Conservation (phyloP, 2,797 vertebrate genomes). For the Octomys mimax region DNA sequence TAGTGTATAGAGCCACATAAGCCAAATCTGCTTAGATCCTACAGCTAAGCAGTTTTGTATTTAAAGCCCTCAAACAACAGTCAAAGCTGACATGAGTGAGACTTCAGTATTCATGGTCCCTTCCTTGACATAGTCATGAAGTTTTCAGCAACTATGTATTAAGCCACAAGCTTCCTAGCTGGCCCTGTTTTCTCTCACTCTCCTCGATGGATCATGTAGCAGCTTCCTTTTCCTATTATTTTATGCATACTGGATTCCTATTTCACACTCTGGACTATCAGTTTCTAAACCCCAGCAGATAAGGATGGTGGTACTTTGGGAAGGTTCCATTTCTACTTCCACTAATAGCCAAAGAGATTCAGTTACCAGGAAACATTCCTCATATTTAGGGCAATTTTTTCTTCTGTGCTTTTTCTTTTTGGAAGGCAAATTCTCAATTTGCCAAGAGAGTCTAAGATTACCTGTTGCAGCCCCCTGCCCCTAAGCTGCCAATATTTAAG, state of each 20-base stretch:
- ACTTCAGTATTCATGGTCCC: neutral
- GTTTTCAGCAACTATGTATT: neutral
- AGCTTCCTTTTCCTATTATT: slow-evolving; percentile 73
- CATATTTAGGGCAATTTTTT: neutral
- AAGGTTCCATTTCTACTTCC: slow-evolving; percentile 53
- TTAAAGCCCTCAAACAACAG: neutral
- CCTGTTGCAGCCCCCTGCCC: neutral
- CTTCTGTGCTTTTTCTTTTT: neutral
- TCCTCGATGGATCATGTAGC: slow-evolving; percentile 38
- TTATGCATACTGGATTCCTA: slow-evolving; percentile 71
- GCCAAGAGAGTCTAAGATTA: neutral
- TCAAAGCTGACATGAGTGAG: neutral
- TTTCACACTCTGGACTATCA: slow-evolving; percentile 71
- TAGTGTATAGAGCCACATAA: neutral
- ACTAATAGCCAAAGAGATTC: neutral
- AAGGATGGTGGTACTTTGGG: slow-evolving; percentile 68
- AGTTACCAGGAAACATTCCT: slow-evolving; percentile 29
- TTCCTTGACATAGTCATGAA: slow-evolving; percentile 42
- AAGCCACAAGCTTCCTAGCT: slow-evolving; percentile 54
- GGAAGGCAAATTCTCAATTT: slow-evolving; percentile 25
- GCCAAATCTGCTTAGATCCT: neutral
- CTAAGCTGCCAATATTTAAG: neutral
- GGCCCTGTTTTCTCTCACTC: slow-evolving; percentile 47
- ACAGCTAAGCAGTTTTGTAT: neutral
- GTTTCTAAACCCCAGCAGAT: slow-evolving; percentile 64